Evolutionary conservation across 2,888 invertebrate genomes (phyloP).

Genomic region (Scaptodrosophila latifasciaeformis): DNA sequence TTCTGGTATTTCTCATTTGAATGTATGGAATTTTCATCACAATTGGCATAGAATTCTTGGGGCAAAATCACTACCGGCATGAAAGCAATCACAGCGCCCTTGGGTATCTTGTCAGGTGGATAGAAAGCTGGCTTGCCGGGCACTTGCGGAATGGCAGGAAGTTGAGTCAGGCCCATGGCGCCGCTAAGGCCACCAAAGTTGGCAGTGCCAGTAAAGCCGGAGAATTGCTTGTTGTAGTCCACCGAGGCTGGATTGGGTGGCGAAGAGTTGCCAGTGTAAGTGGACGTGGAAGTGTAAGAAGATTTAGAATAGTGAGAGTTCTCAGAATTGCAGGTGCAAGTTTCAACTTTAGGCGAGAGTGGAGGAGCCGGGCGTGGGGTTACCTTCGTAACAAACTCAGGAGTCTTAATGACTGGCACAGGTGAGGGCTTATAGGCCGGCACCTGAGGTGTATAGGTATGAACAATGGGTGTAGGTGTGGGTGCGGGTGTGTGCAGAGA

Average conservation of each 20-base stretch:
- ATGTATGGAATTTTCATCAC: constrained; percentile 55
- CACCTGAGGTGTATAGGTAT: constrained; percentile 29
- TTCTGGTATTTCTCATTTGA: constrained; percentile 45
- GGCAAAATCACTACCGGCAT: constrained; percentile 84
- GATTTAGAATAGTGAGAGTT: constrained; percentile 63
- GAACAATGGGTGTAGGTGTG: constrained; percentile 20
- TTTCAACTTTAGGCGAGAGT: constrained; percentile 38
- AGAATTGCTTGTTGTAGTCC: constrained; percentile 61
- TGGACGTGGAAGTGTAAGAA: constrained; percentile 51
- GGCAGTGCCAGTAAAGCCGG: constrained; percentile 59
- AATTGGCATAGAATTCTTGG: constrained; percentile 78
- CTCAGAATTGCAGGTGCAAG: constrained; percentile 66
- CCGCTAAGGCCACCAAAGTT: constrained; percentile 70
- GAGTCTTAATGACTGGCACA: constrained; percentile 1
- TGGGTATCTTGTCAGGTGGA: constrained; percentile 75
- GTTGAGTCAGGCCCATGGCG: constrained; percentile 72
- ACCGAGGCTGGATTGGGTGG: constrained; percentile 51
- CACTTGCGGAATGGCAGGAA: constrained; percentile 71
- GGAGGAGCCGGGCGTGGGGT: constrained; percentile 63
- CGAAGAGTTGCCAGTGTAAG: constrained; percentile 32
- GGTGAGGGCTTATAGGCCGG: constrained; percentile 12
- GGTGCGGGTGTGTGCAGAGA: too few species aligned
- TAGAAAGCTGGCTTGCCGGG: constrained; percentile 71
- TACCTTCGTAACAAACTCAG: constrained; percentile 47
- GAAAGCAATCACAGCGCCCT: constrained; percentile 80